These are phyloP conservation scores for Sceloporus undulatus DNA, from an alignment of 2,113 vertebrate species.

Conservation along the genomic window DNA sequence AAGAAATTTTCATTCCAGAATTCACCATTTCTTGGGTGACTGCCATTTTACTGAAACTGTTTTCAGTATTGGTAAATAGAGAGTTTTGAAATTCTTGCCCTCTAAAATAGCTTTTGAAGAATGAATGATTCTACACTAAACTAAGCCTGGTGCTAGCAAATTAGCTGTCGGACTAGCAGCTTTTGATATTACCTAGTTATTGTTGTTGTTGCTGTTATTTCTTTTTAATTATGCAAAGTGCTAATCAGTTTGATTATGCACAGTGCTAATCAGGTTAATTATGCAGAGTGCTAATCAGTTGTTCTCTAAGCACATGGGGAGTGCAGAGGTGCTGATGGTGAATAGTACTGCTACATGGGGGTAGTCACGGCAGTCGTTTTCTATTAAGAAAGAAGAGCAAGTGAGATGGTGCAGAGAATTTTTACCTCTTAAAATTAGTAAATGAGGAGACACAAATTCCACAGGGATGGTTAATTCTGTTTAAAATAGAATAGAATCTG, in stretches of 20 bases:
- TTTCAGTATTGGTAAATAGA: constrained; percentile 2
- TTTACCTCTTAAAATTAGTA: constrained; percentile 70
- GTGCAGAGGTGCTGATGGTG: constrained; percentile 86
- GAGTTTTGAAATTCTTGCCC: constrained; percentile 17
- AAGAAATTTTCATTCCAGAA: constrained; percentile 20
- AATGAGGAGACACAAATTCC: constrained; percentile 64
- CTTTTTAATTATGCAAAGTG: constrained; percentile 91
- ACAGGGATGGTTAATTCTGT: constrained; percentile 62
- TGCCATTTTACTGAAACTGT: constrained; percentile 28
- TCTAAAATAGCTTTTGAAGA: constrained; percentile 61
- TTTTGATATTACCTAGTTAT: constrained; percentile 87
- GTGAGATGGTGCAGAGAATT: constrained; percentile 77
- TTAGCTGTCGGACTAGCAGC: constrained; percentile 79
- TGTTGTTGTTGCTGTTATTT: constrained; percentile 91
- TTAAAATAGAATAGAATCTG: constrained; percentile 62
- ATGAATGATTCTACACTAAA: constrained; percentile 71
- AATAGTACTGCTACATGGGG: constrained; percentile 84
- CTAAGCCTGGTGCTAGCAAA: constrained; percentile 77
- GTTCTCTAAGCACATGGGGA: constrained; percentile 86
- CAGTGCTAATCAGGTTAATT: constrained; percentile 92
- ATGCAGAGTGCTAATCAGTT: constrained; percentile 92
- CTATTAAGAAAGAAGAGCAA: constrained; percentile 81
- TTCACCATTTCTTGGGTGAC: background rate
- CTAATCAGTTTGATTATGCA: constrained; percentile 92
- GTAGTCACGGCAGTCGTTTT: constrained; percentile 85